Conservation (phyloP, 2,113 vertebrate species). For the Miniopterus natalensis region DNA sequence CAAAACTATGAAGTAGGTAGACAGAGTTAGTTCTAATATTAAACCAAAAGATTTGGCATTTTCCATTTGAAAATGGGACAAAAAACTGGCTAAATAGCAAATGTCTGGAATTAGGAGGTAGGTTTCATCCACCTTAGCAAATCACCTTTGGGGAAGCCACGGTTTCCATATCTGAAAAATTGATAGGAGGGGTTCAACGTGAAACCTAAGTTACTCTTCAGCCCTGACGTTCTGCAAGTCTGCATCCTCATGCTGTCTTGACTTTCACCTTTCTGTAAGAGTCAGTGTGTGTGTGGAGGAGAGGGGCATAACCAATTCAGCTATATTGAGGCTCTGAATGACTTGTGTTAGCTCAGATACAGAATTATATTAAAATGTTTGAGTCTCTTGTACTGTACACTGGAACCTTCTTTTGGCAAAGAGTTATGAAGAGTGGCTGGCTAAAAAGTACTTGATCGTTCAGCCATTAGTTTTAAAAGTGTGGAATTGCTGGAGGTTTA, state of each 20-base stretch:
- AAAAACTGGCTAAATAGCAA: background rate
- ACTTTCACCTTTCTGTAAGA: conserved; percentile 13
- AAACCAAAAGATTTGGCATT: conserved; percentile 49
- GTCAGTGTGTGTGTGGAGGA: background rate
- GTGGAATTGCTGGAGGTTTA: background rate
- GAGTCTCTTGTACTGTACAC: background rate
- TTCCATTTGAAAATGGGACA: background rate
- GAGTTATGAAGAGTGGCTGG: background rate
- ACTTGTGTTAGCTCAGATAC: background rate
- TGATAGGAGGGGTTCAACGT: conserved; percentile 1
- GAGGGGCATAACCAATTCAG: background rate
- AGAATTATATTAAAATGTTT: conserved; percentile 43
- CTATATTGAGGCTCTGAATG: background rate
- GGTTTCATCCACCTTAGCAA: background rate
- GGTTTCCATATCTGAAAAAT: conserved; percentile 55
- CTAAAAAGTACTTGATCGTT: background rate
- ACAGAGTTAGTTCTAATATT: conserved; percentile 28
- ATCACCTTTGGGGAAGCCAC: background rate
- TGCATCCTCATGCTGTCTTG: background rate
- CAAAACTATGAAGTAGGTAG: conserved; percentile 21
- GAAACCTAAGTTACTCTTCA: background rate
- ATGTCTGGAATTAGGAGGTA: conserved; percentile 24
- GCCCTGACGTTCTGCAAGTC: background rate
- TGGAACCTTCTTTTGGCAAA: background rate
- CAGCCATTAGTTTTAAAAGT: background rate